Percentiles rank a stretch among this genome's conserved stretches.
These are phyloP conservation scores for Anolis apletophallus DNA, from an alignment of 2,797 vertebrate genomes.

Conservation along the genomic window DNA sequence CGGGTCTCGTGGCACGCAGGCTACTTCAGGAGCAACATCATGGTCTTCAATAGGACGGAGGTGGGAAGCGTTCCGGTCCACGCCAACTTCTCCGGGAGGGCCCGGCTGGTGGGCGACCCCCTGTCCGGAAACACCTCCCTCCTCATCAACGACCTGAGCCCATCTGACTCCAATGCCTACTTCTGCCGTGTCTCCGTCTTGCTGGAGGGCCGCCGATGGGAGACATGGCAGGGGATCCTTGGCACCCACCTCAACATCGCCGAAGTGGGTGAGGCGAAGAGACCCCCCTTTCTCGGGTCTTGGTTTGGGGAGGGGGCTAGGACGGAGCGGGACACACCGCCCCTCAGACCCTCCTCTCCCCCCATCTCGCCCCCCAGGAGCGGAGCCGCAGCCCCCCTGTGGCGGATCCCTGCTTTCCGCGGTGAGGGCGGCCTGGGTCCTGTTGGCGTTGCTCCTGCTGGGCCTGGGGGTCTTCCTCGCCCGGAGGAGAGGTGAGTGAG, in stretches of 20 bases:
- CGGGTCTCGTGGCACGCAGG: not conserved
- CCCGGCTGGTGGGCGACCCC: not conserved
- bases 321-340: too few species aligned
- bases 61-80: accelerated
- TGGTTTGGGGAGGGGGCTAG: too few species aligned
- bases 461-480: not conserved
- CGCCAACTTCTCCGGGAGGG: not conserved
- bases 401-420: not conserved
- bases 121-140: not conserved
- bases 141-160: not conserved
- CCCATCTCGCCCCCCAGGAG: not conserved
- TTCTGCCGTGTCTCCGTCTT: not conserved
- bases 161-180: not conserved
- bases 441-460: accelerated
- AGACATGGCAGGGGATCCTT: not conserved
- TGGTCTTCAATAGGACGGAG: not conserved
- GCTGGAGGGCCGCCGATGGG: not conserved
- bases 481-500: constrained; percentile 2
- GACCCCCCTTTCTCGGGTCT: too few species aligned
- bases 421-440: too few species aligned
- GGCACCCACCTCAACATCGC: constrained; percentile 4
- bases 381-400: not conserved
- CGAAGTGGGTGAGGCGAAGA: not conserved
- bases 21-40: not conserved
- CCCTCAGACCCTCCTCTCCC: too few species aligned